These are phyloP conservation scores for Branchellion lobata DNA, from an alignment of 2,888 invertebrate genomes.

Conservation along the genomic window DNA sequence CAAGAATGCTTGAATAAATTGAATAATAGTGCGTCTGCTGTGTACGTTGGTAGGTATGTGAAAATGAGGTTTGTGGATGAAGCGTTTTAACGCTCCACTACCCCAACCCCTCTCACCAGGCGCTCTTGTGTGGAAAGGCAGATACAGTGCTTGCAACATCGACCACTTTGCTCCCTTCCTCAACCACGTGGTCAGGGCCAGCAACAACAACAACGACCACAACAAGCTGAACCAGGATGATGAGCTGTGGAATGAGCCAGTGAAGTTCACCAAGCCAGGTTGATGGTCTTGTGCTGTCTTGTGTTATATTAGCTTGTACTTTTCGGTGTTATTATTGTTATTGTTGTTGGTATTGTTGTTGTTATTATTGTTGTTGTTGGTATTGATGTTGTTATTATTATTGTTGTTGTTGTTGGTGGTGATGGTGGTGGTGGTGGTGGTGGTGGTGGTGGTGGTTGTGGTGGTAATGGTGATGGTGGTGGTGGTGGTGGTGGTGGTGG, in stretches of 20 bases:
- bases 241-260: neutral
- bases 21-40: too few species aligned
- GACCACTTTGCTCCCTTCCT: slow-evolving; percentile 58
- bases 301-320: neutral
- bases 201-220: slow-evolving; percentile 29
- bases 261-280: neutral
- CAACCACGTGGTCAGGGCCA: slow-evolving; percentile 55
- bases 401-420: too few species aligned
- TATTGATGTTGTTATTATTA: neutral
- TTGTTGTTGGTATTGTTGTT: neutral
- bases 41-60: too few species aligned
- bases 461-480: neutral
- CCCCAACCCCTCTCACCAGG: slow-evolving; percentile 55
- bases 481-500: neutral
- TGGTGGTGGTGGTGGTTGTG: too few species aligned
- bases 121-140: slow-evolving; percentile 61
- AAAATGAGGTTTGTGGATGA: too few species aligned
- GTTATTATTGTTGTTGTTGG: too few species aligned
- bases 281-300: too few species aligned
- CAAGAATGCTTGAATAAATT: too few species aligned
- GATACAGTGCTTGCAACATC: slow-evolving; percentile 60
- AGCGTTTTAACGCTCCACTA: too few species aligned
- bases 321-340: too few species aligned
- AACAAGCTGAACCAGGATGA: neutral
- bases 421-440: neutral